Base-by-base conservation (phyloP, 1,140 invertebrate genomes). In the Augochlora pura region DNA sequence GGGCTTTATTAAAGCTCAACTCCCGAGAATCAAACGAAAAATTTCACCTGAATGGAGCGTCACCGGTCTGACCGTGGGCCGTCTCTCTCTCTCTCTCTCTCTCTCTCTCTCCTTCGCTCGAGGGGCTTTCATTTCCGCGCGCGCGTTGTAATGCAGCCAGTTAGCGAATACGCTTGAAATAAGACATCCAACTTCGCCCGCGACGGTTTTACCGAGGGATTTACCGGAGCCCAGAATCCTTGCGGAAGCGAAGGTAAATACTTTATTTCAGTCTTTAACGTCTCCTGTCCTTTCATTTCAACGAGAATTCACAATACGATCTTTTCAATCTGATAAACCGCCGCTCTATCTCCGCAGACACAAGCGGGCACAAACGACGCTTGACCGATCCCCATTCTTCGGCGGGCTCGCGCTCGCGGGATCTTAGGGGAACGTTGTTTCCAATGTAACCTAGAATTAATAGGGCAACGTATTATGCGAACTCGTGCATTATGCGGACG, bases 1-100 rank as follows among this genome's bases (percentile, higher is more conserved):
- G 6, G 67, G 81, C 71, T 87, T 86, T 86, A 82, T 88, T 83
- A 87, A 87, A 84, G 64, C 77, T 74, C 70, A 9, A 57, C 54
- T 54, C 14, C 60, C 39, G 42, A 54, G 18, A 8, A 18, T 32
- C 72, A 71, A 84, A 79, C 77, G 75, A 83, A 87, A 23, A 88
- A 78, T 84, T 80, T 82, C 67, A 80, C 84, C 57, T 63, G 65
- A 84, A 86, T 83, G 67, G 65, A 70, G 18, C 73, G 59, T 82
- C 69, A 23, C 23, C 12, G 64, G 32, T 65, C 70, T 32, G 59
- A n/a, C 14, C 73, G n/a, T n/a, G n/a, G n/a, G n/a, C n/a, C n/a
- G n/a, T 10, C 14, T 65, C 32, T 46, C 6, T 49, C 21, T 14
- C 32, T 54, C 32, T 54, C 1, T 54, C 52, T 21, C 42, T 73